These are phyloP conservation scores for Notamacropus eugenii DNA, from an alignment of 2,797 vertebrate species.

Conservation along the genomic window DNA sequence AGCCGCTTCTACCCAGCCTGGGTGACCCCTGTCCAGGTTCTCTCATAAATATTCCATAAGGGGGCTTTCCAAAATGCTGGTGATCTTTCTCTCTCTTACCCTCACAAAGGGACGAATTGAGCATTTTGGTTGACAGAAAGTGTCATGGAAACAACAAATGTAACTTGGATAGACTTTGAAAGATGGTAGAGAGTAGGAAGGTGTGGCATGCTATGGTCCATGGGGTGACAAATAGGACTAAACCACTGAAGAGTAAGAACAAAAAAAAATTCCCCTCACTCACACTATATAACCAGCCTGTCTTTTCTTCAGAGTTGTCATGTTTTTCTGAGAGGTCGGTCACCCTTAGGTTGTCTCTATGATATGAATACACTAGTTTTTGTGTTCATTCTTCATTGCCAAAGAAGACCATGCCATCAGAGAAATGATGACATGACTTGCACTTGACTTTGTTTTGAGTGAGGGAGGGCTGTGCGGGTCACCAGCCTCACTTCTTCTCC, in stretches of 20 bases:
- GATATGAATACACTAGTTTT: no score
- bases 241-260: neutral
- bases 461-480: no score
- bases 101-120: neutral
- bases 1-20: neutral
- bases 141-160: neutral
- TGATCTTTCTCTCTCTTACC: neutral
- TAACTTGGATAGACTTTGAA: neutral
- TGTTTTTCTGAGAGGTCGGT: neutral
- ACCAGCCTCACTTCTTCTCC: no score
- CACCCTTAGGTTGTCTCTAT: neutral
- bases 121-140: neutral
- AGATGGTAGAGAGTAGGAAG: neutral
- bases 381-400: no score
- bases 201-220: neutral
- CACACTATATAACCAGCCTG: neutral
- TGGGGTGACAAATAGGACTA: neutral
- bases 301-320: neutral
- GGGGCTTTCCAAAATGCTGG: neutral
- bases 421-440: no score
- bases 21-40: neutral
- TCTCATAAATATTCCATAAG: neutral
- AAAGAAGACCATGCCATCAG: no score
- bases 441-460: no score
- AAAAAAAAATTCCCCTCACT: neutral